phyloP scores from a whole-genome alignment of 2,113 vertebrate genomes.

The Pelvicachromis taeniatus region DNA sequence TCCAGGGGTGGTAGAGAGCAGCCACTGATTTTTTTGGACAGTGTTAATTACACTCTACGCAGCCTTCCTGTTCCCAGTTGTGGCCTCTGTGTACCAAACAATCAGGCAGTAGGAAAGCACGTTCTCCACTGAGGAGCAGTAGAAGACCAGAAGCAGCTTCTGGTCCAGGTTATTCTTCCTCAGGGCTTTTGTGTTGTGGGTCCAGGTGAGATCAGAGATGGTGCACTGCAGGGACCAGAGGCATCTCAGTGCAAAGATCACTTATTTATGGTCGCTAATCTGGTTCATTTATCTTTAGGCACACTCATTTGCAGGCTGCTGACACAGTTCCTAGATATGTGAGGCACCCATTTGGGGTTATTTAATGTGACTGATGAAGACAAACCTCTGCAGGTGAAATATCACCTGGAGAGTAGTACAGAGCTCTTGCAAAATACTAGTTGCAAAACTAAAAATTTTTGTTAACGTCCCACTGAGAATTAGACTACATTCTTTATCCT shows the following conservation, averaged over 20 bases:
- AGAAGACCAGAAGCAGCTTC: neutral
- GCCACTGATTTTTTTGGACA: neutral
- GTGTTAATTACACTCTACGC: neutral
- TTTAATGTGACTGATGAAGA: neutral
- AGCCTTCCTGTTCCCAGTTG: no score
- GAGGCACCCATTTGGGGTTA: neutral
- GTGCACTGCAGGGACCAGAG: neutral
- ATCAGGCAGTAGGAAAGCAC: neutral
- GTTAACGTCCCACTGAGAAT: neutral
- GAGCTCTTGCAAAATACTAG: conserved; percentile 28
- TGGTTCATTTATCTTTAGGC: conserved; percentile 38
- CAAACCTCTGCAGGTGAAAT: neutral
- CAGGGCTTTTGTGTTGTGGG: neutral
- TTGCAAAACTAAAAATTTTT: neutral
- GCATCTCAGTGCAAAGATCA: conserved; percentile 48
- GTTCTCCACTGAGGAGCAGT: rapidly evolving
- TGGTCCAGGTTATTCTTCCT: neutral
- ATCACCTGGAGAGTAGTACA: conserved; percentile 26
- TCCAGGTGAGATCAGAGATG: neutral
- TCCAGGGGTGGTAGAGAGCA: neutral
- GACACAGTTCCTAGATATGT: conserved; percentile 33
- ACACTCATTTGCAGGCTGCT: conserved; percentile 2
- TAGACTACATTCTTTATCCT: neutral
- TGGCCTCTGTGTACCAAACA: neutral
- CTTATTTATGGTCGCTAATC: conserved; percentile 48